A percentile compares a stretch with the other conserved stretches of the same genome.
phyloP scores from a whole-genome alignment of 23 tunicate genomes.

The Diplosoma virens region DNA sequence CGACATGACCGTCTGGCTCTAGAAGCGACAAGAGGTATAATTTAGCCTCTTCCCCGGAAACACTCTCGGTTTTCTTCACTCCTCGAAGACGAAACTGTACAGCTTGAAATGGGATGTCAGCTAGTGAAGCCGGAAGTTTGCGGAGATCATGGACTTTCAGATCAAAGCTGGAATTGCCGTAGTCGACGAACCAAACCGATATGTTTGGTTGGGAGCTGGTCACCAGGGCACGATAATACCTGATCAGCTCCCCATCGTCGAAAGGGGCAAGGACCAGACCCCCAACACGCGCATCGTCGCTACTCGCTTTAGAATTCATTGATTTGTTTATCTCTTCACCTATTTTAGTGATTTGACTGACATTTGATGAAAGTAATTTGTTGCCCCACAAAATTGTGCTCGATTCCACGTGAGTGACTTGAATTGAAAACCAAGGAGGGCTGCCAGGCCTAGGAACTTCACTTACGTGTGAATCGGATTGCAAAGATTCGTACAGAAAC shows the following conservation, averaged over 20 bases:
- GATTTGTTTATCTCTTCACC: background rate
- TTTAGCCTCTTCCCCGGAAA: conserved; percentile 3
- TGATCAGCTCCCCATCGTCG: conserved; percentile 27
- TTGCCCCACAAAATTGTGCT: conserved; percentile 57
- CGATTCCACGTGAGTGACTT: conserved; percentile 46
- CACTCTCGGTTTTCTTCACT: conserved; percentile 15
- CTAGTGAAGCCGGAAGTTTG: conserved; percentile 16
- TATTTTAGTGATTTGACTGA: background rate
- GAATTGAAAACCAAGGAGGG: conserved; percentile 13
- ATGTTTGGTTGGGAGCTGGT: conserved; percentile 9
- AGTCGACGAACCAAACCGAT: conserved; percentile 69
- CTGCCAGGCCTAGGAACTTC: conserved; percentile 57
- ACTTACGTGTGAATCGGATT: background rate
- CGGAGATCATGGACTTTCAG: conserved; percentile 10
- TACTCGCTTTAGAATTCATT: background rate
- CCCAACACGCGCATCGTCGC: background rate
- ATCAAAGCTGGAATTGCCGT: conserved; percentile 43
- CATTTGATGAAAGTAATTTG: conserved; percentile 35
- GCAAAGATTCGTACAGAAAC: conserved; percentile 37
- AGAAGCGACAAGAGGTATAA: conserved; percentile 11
- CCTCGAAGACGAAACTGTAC: conserved; percentile 52
- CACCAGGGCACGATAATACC: conserved; percentile 51
- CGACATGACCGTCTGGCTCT: conserved; percentile 5
- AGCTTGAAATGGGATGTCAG: conserved; percentile 51
- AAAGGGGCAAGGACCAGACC: conserved; percentile 52